phyloP scores from a whole-genome alignment of 2,888 invertebrate species.

The Anagyrus pseudococci region DNA sequence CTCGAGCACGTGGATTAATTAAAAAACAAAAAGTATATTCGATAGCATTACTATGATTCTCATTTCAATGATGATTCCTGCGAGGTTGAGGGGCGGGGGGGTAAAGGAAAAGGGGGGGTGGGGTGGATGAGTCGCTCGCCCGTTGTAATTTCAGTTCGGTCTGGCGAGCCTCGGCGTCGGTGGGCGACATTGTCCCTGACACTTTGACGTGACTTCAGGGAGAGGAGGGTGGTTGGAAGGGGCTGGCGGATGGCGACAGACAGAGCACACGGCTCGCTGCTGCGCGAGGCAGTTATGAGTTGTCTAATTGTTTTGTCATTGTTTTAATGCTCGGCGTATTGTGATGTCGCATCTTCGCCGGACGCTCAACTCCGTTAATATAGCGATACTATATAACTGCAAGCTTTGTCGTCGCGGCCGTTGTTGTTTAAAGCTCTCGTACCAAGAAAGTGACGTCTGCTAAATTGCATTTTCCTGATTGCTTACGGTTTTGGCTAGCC shows the following conservation, averaged over 20 bases:
- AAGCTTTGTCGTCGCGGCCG: background rate
- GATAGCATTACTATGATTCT: too few species aligned
- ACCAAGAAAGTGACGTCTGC: background rate
- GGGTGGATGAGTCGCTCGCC: too few species aligned
- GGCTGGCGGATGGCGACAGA: background rate
- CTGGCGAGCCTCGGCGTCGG: constrained; percentile 50
- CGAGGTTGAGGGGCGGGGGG: too few species aligned
- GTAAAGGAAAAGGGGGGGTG: too few species aligned
- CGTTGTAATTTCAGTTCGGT: constrained; percentile 57
- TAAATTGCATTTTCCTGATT: too few species aligned
- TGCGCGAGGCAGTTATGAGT: constrained; percentile 60
- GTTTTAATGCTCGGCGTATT: constrained; percentile 45
- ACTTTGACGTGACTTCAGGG: constrained; percentile 57
- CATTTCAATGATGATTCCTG: too few species aligned
- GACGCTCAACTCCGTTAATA: background rate
- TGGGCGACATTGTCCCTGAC: constrained; percentile 55
- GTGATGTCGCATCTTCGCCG: background rate
- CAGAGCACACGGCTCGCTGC: constrained; percentile 9
- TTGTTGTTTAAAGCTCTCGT: background rate
- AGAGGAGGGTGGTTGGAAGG: constrained; percentile 45
- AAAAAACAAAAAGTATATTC: too few species aligned
- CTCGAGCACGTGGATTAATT: too few species aligned
- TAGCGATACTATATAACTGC: background rate
- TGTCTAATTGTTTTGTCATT: constrained; percentile 62
- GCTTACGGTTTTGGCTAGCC: too few species aligned